These are phyloP conservation scores for Lepidocyrtinus sp. DNA, from an alignment of 2,888 invertebrate genomes.

Conservation along the genomic window DNA sequence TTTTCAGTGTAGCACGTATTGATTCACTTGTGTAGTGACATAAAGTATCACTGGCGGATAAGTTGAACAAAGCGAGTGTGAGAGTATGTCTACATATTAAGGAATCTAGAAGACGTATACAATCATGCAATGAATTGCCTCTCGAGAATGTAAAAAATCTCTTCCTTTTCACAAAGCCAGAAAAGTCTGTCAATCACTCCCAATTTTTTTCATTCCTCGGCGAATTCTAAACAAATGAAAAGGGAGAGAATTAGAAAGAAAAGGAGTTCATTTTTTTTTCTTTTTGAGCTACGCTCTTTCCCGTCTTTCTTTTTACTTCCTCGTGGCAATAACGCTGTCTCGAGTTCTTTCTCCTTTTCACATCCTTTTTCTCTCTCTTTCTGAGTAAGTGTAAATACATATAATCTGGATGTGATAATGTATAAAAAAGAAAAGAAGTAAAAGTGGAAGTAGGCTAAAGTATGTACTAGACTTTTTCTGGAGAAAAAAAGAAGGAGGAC, in stretches of 20 bases:
- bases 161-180: not conserved
- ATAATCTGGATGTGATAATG: conserved; percentile 30
- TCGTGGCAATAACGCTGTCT: not conserved
- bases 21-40: not conserved
- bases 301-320: conserved; percentile 13
- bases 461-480: conserved; percentile 48
- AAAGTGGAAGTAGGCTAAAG: conserved; percentile 61
- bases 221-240: not conserved
- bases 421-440: conserved; percentile 12
- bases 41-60: not conserved
- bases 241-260: not conserved
- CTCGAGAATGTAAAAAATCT: not conserved
- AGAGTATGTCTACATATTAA: too few species aligned
- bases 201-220: conserved; percentile 3
- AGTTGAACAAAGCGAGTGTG: too few species aligned
- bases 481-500: conserved; percentile 53
- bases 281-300: conserved; percentile 18
- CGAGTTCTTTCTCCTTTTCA: conserved; percentile 10
- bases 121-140: not conserved
- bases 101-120: too few species aligned
- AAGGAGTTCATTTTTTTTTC: conserved; percentile 28
- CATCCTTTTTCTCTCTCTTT: conserved; percentile 22
- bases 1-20: not conserved
- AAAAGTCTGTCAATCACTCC: conserved; percentile 47
- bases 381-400: conserved; percentile 29